Conservation (phyloP, 1,140 invertebrate species). For the Apis florea region DNA sequence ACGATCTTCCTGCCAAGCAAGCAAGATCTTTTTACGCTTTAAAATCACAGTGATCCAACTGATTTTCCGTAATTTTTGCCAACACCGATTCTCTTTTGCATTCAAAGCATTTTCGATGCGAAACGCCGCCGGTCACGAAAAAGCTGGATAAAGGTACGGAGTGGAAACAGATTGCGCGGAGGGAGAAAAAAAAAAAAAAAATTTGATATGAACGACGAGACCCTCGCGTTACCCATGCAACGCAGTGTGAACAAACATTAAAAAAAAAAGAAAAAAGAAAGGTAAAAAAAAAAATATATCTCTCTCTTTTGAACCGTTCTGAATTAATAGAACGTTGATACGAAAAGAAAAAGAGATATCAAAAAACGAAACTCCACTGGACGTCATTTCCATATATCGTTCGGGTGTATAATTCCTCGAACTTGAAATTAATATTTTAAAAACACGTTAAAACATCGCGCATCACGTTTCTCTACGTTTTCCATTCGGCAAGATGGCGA, state of each 20-base stretch:
- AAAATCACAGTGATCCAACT: not conserved
- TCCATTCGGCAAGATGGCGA: not conserved
- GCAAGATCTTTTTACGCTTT: not conserved
- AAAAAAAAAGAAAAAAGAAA: not conserved
- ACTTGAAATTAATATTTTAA: conserved; percentile 18
- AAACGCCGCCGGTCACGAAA: too few species aligned
- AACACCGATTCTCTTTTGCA: not conserved
- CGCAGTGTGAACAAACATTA: not conserved
- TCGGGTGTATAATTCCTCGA: not conserved
- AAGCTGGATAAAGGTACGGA: not conserved
- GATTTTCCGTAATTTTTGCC: not conserved
- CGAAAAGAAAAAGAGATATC: too few species aligned
- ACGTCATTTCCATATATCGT: too few species aligned
- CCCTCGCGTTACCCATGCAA: not conserved
- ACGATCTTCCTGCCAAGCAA: not conserved
- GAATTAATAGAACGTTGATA: conserved; percentile 14
- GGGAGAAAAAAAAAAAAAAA: not conserved
- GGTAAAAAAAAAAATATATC: too few species aligned
- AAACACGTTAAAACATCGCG: conserved; percentile 10
- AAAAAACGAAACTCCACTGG: too few species aligned
- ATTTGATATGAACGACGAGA: not conserved
- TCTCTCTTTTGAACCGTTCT: not conserved
- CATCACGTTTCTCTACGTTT: not conserved
- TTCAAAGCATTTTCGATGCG: not conserved
- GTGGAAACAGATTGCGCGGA: not conserved